Evolutionary conservation across 2,888 invertebrate genomes (phyloP).

Genomic region (Chrysina gloriosa): DNA sequence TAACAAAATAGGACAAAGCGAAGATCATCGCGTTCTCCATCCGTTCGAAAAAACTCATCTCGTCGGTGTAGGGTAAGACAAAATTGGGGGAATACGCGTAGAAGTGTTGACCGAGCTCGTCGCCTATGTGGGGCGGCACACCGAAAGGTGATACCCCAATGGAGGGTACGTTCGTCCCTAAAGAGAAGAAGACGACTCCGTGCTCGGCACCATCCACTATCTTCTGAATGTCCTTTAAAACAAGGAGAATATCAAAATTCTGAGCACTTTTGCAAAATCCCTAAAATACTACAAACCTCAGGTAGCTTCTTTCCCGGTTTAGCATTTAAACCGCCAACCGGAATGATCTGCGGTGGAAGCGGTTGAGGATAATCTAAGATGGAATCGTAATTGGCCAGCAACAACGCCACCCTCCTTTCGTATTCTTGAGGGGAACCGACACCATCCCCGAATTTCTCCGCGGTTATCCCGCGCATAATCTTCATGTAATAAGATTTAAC

Average conservation of each 20-base stretch:
- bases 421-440: constrained; percentile 48
- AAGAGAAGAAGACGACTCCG: constrained; percentile 59
- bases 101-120: constrained; percentile 45
- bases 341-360: constrained; percentile 59
- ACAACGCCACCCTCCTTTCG: constrained; percentile 52
- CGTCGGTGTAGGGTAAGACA: constrained; percentile 43
- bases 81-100: constrained; percentile 52
- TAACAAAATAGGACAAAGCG: constrained; percentile 4
- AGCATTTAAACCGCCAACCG: constrained; percentile 60
- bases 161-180: constrained; percentile 49
- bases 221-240: constrained; percentile 10
- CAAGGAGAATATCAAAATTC: no score
- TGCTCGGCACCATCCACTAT: constrained; percentile 55
- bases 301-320: constrained; percentile 53
- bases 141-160: constrained; percentile 47
- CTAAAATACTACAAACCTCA: constrained; percentile 53
- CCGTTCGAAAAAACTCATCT: constrained; percentile 51
- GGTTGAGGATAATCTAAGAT: constrained; percentile 55
- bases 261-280: no score
- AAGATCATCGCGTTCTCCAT: constrained; percentile 46
- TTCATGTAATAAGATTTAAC: constrained; percentile 40
- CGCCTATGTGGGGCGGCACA: constrained; percentile 30
- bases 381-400: constrained; percentile 56
- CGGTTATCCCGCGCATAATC: constrained; percentile 45
- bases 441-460: constrained; percentile 50